These are phyloP conservation scores for Brachionus angularis DNA, from an alignment of 1,140 invertebrate species.

Conservation along the genomic window DNA sequence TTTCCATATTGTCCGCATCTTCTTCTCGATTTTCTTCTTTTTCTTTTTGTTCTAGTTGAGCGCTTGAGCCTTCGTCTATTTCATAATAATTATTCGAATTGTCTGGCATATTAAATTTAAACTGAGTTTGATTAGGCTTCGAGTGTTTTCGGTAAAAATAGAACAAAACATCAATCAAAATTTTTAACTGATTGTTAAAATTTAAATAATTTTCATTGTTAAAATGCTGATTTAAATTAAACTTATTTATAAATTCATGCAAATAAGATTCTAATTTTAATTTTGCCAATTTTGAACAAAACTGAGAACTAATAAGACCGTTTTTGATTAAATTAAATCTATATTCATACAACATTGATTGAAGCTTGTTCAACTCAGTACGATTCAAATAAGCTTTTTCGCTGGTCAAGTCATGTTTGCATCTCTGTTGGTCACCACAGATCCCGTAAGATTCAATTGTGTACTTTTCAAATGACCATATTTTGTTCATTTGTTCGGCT, in stretches of 20 bases:
- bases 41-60: background rate
- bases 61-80: background rate
- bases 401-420: slow-evolving; percentile 18
- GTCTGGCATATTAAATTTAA: background rate
- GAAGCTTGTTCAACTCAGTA: slow-evolving; percentile 9
- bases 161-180: slow-evolving; percentile 37
- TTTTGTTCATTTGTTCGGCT: slow-evolving; percentile 31
- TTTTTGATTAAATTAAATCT: slow-evolving; percentile 43
- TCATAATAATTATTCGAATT: slow-evolving; percentile 24
- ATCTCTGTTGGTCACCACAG: slow-evolving; percentile 34
- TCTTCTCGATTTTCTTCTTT: background rate
- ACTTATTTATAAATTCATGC: slow-evolving; percentile 27
- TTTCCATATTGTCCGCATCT: slow-evolving; percentile 5
- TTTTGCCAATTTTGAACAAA: slow-evolving; percentile 40
- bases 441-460: slow-evolving; percentile 32
- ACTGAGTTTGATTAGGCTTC: background rate
- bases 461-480: slow-evolving; percentile 43
- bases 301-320: slow-evolving; percentile 40
- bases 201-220: slow-evolving; percentile 2
- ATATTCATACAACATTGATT: slow-evolving; percentile 26
- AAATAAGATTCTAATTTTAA: slow-evolving; percentile 34
- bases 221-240: slow-evolving; percentile 6
- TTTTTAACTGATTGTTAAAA: slow-evolving; percentile 35
- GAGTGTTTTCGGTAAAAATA: slow-evolving; percentile 31
- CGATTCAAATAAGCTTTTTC: slow-evolving; percentile 37